These are phyloP conservation scores for Parnassius mnemosyne DNA, from an alignment of 2,888 invertebrate species.

Conservation along the genomic window DNA sequence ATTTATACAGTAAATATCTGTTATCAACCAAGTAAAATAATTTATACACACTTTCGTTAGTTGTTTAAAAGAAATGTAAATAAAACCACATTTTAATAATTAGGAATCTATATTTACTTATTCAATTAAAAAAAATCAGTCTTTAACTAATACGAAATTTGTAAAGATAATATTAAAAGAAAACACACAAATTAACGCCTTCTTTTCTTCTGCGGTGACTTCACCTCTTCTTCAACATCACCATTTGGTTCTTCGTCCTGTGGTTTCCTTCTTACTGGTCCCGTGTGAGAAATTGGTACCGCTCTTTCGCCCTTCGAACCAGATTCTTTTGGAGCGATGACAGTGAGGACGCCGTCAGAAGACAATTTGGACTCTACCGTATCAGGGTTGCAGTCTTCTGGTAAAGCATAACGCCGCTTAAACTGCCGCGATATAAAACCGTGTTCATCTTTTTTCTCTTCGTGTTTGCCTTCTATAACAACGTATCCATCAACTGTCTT, in stretches of 20 bases:
- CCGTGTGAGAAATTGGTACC: constrained; percentile 82
- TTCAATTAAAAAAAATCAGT: constrained; percentile 16
- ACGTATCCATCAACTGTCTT: constrained; percentile 86
- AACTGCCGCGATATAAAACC: constrained; percentile 88
- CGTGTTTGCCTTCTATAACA: constrained; percentile 89
- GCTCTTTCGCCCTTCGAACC: constrained; percentile 66
- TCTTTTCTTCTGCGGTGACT: constrained; percentile 63
- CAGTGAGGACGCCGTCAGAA: constrained; percentile 87
- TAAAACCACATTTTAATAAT: not conserved
- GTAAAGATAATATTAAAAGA: not conserved
- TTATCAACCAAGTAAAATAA: too few species aligned
- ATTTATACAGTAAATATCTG: too few species aligned
- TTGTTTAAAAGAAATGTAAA: not conserved
- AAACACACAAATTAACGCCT: constrained; percentile 43
- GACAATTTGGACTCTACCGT: constrained; percentile 86
- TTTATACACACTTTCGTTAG: too few species aligned
- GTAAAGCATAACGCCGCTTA: constrained; percentile 86
- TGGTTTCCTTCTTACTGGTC: constrained; percentile 75
- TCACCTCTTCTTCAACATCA: constrained; percentile 36
- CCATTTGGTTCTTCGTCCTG: constrained; percentile 44
- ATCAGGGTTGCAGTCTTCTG: constrained; percentile 86
- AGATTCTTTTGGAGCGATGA: constrained; percentile 80
- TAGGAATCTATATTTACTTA: not conserved
- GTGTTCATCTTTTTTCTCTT: constrained; percentile 87
- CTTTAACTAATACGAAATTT: constrained; percentile 8